Conservation (phyloP, 1,140 invertebrate genomes). For the Aphidius gifuensis region DNA sequence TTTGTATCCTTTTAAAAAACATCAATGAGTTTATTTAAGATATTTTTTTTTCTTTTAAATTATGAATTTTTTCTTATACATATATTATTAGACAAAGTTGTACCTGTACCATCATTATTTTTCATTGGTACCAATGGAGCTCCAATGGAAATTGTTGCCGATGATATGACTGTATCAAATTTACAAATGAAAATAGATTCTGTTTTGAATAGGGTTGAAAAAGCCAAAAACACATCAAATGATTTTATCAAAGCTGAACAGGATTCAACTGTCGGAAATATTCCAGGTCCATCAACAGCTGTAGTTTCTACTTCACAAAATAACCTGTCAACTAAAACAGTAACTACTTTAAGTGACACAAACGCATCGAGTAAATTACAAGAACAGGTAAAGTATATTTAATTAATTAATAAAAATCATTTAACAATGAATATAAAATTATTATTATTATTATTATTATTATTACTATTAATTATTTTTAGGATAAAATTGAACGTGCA, state of each 20-base stretch:
- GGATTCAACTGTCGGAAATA: conserved; percentile 10
- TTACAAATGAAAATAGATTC: conserved; percentile 57
- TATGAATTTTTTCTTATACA: conserved; percentile 19
- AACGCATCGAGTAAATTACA: background rate
- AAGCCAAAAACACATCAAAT: conserved; percentile 37
- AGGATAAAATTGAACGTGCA: conserved; percentile 52
- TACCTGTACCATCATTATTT: conserved; percentile 79
- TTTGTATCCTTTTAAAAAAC: conserved; percentile 72
- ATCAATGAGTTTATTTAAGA: too few species aligned
- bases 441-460: too few species aligned
- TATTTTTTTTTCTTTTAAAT: conserved; percentile 42
- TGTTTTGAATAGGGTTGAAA: conserved; percentile 47
- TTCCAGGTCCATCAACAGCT: background rate
- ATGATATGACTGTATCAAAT: conserved; percentile 52
- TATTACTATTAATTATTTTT: background rate
- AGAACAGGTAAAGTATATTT: background rate
- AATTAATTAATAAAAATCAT: too few species aligned
- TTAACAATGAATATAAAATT: too few species aligned
- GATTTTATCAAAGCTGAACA: conserved; percentile 42
- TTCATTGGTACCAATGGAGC: conserved; percentile 77
- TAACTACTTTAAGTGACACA: background rate
- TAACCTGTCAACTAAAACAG: background rate
- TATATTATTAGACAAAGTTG: conserved; percentile 67
- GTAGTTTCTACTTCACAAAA: background rate
- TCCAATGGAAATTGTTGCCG: conserved; percentile 73